These are phyloP conservation scores for Callocephalon fimbriatum DNA, from an alignment of 2,113 vertebrate genomes.

Conservation along the genomic window DNA sequence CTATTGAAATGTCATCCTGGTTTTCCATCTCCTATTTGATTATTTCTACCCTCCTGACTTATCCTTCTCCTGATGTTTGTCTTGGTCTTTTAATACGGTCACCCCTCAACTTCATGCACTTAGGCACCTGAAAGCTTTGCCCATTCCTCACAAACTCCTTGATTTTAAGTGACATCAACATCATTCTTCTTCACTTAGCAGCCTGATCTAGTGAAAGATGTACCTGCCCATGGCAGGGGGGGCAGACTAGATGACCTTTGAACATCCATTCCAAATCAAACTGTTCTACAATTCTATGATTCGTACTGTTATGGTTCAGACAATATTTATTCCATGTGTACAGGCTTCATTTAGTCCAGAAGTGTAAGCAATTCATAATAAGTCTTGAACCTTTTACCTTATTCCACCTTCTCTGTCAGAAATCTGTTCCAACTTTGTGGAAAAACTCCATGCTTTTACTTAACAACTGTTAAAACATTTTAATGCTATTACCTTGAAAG, in stretches of 20 bases:
- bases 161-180: neutral
- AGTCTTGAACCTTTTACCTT: neutral
- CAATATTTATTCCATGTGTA: neutral
- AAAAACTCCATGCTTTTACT: neutral
- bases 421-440: neutral
- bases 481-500: neutral
- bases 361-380: neutral
- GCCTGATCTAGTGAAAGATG: neutral
- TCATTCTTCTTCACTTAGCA: neutral
- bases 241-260: neutral
- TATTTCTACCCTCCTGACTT: neutral
- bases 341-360: neutral
- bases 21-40: neutral
- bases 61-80: neutral
- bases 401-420: neutral
- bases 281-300: neutral
- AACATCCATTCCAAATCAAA: neutral
- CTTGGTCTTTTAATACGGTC: neutral
- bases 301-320: neutral
- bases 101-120: rapidly evolving
- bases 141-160: neutral
- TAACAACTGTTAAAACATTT: neutral
- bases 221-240: neutral
- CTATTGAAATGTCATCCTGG: neutral
- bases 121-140: neutral